Evolutionary conservation across 2,888 invertebrate species (phyloP).

Genomic region (Eutolmus rufibarbis): DNA sequence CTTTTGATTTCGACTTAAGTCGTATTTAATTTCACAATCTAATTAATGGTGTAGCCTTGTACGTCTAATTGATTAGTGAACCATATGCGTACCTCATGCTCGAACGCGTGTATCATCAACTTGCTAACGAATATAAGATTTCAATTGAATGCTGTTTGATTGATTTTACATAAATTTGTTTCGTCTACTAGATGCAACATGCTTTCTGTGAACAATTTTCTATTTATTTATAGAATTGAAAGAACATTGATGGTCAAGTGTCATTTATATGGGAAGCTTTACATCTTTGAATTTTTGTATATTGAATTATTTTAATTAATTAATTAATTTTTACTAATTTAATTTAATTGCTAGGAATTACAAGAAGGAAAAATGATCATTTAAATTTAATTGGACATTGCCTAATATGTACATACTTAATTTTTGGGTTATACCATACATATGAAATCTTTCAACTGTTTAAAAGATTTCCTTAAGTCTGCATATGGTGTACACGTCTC

Average conservation of each 20-base stretch:
- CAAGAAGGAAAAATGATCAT: too few species aligned
- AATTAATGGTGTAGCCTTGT: neutral
- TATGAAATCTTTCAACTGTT: too few species aligned
- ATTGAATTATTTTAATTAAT: too few species aligned
- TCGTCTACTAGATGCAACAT: neutral
- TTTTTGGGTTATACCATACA: too few species aligned
- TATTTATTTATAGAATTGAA: neutral
- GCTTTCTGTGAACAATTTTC: neutral
- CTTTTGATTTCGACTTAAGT: neutral
- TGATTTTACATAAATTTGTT: neutral
- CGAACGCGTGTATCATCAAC: neutral
- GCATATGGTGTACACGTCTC: too few species aligned
- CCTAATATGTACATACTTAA: too few species aligned
- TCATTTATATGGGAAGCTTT: neutral
- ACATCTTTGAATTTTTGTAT: neutral
- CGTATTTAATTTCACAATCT: too few species aligned
- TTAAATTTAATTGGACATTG: too few species aligned
- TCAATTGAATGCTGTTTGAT: neutral
- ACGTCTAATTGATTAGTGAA: neutral
- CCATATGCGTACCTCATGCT: neutral
- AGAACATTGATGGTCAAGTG: neutral
- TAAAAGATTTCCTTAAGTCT: too few species aligned
- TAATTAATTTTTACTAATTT: neutral
- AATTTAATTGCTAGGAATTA: neutral
- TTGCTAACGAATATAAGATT: neutral